Percentiles rank a stretch among this genome's conserved stretches.
These are phyloP conservation scores for Hylaeus volcanicus DNA, from an alignment of 1,140 invertebrate species.

Conservation along the genomic window DNA sequence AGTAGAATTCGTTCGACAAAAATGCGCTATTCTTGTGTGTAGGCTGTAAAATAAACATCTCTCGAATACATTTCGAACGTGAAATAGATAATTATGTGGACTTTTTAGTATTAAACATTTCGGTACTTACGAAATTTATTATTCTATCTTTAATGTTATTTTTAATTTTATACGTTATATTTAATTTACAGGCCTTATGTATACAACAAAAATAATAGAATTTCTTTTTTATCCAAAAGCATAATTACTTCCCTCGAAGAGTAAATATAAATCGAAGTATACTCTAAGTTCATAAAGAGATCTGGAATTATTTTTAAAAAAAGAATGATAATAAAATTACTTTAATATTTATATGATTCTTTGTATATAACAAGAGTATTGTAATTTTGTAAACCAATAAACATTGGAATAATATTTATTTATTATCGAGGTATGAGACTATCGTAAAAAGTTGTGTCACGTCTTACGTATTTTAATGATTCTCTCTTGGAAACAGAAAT, in stretches of 20 bases:
- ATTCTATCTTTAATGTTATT: background rate
- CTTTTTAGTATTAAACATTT: conserved; percentile 42
- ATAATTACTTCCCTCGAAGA: background rate
- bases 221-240: background rate
- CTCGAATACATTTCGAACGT: background rate
- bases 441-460: background rate
- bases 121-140: conserved; percentile 7
- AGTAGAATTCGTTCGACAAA: conserved; percentile 34
- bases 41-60: conserved; percentile 35
- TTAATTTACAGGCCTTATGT: conserved; percentile 7
- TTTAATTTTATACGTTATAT: background rate
- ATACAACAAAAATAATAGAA: background rate
- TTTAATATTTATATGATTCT: background rate
- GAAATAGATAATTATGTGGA: background rate
- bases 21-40: conserved; percentile 22
- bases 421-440: background rate
- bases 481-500: background rate
- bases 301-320: background rate
- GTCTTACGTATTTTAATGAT: background rate
- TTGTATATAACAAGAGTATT: background rate
- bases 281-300: background rate
- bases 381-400: background rate
- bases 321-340: background rate
- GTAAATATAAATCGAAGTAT: background rate
- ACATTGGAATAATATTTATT: background rate